phyloP scores from a whole-genome alignment of 2,888 invertebrate species.

The Craniophora ligustri region DNA sequence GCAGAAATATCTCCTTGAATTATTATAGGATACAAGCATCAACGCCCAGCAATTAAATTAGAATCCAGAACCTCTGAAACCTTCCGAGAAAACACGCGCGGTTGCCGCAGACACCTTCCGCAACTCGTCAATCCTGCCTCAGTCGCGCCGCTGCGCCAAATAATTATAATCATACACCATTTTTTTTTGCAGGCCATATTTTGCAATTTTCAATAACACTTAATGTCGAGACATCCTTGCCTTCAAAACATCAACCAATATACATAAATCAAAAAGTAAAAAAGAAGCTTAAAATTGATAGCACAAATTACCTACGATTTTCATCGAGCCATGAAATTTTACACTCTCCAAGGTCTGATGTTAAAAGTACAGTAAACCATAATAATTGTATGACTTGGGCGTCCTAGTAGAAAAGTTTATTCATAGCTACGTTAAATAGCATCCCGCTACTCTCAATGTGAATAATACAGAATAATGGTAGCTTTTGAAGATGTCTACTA shows the following conservation, averaged over 20 bases:
- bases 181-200: slow-evolving; percentile 4
- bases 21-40: slow-evolving; percentile 67
- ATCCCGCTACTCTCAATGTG: slow-evolving; percentile 6
- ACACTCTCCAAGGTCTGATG: slow-evolving; percentile 3
- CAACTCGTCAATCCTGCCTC: slow-evolving; percentile 55
- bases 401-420: neutral
- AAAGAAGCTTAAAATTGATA: neutral
- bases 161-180: slow-evolving; percentile 7
- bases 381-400: slow-evolving; percentile 8
- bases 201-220: neutral
- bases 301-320: neutral
- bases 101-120: slow-evolving; percentile 51
- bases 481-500: slow-evolving; percentile 48
- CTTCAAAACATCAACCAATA: neutral
- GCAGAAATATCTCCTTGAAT: slow-evolving; percentile 64
- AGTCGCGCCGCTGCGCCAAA: neutral
- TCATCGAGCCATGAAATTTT: slow-evolving; percentile 5
- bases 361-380: slow-evolving; percentile 5
- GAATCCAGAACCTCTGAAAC: slow-evolving; percentile 70
- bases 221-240: neutral
- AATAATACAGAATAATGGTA: slow-evolving; percentile 34
- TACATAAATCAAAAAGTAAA: neutral
- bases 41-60: slow-evolving; percentile 73
- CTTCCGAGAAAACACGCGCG: slow-evolving; percentile 76
- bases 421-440: slow-evolving; percentile 8